These are phyloP conservation scores for Perizoma flavofasciatum DNA, from an alignment of 2,888 invertebrate species.

Conservation along the genomic window DNA sequence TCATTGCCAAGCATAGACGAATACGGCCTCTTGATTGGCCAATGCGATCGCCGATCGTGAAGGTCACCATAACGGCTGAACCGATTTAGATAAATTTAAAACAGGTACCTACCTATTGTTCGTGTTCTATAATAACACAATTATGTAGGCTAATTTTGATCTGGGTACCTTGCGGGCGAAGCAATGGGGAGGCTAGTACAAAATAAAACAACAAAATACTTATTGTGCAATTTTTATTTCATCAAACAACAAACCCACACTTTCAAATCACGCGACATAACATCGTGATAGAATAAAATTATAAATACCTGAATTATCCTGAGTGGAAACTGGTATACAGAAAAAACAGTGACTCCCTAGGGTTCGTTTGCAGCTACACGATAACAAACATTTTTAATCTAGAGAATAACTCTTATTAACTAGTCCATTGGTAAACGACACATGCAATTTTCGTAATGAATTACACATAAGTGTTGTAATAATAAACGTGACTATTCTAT, in stretches of 20 bases:
- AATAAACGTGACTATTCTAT: conserved; percentile 69
- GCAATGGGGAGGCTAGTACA: too few species aligned
- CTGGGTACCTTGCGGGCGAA: too few species aligned
- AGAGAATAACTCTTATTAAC: conserved; percentile 43
- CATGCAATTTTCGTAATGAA: conserved; percentile 61
- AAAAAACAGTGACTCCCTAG: conserved; percentile 67
- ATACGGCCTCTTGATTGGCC: too few species aligned
- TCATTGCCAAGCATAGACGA: too few species aligned
- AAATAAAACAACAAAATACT: conserved; percentile 1
- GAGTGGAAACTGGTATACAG: conserved; percentile 75
- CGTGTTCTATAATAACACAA: too few species aligned
- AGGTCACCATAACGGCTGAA: too few species aligned
- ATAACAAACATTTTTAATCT: conserved; percentile 62
- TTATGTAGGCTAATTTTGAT: too few species aligned
- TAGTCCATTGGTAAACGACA: conserved; percentile 57
- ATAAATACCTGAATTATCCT: conserved; percentile 83
- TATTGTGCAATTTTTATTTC: conserved; percentile 49
- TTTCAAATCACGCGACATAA: conserved; percentile 61
- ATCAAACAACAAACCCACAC: conserved; percentile 59
- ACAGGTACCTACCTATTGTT: too few species aligned
- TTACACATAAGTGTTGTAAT: conserved; percentile 43
- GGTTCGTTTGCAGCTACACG: conserved; percentile 66
- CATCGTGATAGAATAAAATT: conserved; percentile 64
- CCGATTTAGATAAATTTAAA: too few species aligned
- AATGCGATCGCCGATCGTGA: too few species aligned